phyloP scores from a whole-genome alignment of 2,113 vertebrate genomes.

The Oncorhynchus clarkii region DNA sequence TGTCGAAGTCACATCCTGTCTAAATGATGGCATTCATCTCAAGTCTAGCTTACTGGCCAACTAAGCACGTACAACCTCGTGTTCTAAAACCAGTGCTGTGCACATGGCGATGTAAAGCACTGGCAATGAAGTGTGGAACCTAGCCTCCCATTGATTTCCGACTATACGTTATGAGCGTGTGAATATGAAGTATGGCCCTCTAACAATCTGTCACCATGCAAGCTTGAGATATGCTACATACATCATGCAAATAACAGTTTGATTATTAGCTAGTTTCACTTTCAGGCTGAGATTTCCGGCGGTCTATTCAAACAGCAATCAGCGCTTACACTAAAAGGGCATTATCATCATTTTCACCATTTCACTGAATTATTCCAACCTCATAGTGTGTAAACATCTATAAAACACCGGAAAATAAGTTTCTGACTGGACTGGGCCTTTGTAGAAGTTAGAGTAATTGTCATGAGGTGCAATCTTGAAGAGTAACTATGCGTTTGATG shows the following conservation, averaged over 20 bases:
- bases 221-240: conserved; percentile 53
- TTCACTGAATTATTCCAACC: too few species aligned
- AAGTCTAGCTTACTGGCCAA: background rate
- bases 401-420: too few species aligned
- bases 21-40: background rate
- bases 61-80: conserved; percentile 19
- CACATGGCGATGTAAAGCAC: conserved; percentile 24
- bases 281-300: background rate
- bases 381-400: too few species aligned
- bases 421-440: too few species aligned
- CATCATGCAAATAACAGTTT: conserved; percentile 64
- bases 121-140: conserved; percentile 8
- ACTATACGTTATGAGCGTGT: conserved; percentile 16
- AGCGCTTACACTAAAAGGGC: too few species aligned
- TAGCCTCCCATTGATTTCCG: conserved; percentile 12
- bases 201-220: conserved; percentile 61
- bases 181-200: conserved; percentile 30
- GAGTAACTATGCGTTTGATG: conserved; percentile 28
- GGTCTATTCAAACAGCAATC: too few species aligned
- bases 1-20: conserved; percentile 10
- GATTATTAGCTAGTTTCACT: conserved; percentile 22
- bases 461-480: conserved; percentile 38
- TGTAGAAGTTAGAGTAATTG: conserved; percentile 5
- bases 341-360: too few species aligned
- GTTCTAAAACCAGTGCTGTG: conserved; percentile 26